A percentile compares a stretch with the other conserved stretches of the same genome.
Conservation (phyloP, 2,797 vertebrate species). For the Benthosema pterotum region DNA sequence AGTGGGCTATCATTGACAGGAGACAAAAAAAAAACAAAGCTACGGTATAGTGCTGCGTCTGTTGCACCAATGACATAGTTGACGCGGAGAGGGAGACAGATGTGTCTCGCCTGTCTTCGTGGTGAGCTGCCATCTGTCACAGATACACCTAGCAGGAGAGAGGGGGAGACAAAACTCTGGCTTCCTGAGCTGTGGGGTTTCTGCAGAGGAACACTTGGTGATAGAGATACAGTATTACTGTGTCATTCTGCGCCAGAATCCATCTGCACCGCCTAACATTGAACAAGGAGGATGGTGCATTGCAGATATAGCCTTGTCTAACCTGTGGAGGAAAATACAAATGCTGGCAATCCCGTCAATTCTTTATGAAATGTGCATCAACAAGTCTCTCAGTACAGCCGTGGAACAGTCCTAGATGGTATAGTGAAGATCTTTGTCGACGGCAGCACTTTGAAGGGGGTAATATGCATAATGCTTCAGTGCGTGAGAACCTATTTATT, state of each 20-base stretch:
- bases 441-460: neutral
- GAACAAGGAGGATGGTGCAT: conserved; percentile 70
- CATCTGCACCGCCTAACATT: conserved; percentile 67
- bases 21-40: conserved; percentile 39
- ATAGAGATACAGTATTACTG: conserved; percentile 62
- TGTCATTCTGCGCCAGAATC: conserved; percentile 75
- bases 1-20: conserved; percentile 27
- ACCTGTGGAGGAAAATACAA: conserved; percentile 51
- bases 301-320: conserved; percentile 69
- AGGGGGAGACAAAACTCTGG: conserved; percentile 35
- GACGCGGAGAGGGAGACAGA: conserved; percentile 37
- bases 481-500: neutral
- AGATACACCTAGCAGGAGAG: neutral
- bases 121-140: conserved; percentile 31
- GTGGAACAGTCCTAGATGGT: neutral
- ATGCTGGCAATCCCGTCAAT: conserved; percentile 36
- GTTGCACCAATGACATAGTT: conserved; percentile 43
- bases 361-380: conserved; percentile 46
- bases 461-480: neutral
- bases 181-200: conserved; percentile 56
- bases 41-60: conserved; percentile 32
- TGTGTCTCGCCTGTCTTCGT: conserved; percentile 43
- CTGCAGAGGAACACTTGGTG: conserved; percentile 62
- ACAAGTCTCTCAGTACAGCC: conserved; percentile 51
- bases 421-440: neutral